A percentile compares a stretch with the other conserved stretches of the same genome.
Conservation (phyloP, 2,113 vertebrate species). For the Bujurquina vittata region DNA sequence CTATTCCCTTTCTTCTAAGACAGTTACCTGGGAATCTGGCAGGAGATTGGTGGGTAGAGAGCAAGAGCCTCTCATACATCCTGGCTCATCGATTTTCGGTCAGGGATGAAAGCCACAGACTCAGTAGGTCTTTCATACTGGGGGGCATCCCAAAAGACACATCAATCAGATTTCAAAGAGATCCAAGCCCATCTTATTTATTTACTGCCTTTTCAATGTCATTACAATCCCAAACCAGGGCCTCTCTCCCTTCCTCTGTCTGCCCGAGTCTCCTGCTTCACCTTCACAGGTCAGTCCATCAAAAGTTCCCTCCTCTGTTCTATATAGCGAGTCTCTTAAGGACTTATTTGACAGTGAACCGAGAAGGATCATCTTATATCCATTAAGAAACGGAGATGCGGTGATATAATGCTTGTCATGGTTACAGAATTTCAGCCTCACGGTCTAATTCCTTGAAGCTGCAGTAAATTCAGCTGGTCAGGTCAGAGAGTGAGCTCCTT, state of each 20-base stretch:
- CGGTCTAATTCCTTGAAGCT: conserved; percentile 58
- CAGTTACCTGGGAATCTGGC: conserved; percentile 62
- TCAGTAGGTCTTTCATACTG: conserved; percentile 75
- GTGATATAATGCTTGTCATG: conserved; percentile 69
- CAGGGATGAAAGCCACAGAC: conserved; percentile 77
- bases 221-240: conserved; percentile 69
- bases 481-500: conserved; percentile 62
- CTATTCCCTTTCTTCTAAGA: conserved; percentile 54
- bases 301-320: conserved; percentile 63
- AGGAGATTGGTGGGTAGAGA: conserved; percentile 71
- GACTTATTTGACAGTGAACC: conserved; percentile 68
- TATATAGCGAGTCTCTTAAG: conserved; percentile 47
- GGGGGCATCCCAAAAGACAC: conserved; percentile 77
- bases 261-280: conserved; percentile 59
- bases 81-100: conserved; percentile 77
- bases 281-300: conserved; percentile 71
- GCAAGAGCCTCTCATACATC: conserved; percentile 69
- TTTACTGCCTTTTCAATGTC: conserved; percentile 75
- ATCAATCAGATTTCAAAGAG: conserved; percentile 80
- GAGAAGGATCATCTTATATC: conserved; percentile 53
- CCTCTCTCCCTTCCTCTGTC: conserved; percentile 31
- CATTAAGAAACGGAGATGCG: conserved; percentile 65
- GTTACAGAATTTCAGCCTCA: conserved; percentile 64
- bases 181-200: conserved; percentile 75
- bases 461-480: conserved; percentile 72